Conservation (phyloP, 1,140 invertebrate species). For the Caenorhabditis inopinata region DNA sequence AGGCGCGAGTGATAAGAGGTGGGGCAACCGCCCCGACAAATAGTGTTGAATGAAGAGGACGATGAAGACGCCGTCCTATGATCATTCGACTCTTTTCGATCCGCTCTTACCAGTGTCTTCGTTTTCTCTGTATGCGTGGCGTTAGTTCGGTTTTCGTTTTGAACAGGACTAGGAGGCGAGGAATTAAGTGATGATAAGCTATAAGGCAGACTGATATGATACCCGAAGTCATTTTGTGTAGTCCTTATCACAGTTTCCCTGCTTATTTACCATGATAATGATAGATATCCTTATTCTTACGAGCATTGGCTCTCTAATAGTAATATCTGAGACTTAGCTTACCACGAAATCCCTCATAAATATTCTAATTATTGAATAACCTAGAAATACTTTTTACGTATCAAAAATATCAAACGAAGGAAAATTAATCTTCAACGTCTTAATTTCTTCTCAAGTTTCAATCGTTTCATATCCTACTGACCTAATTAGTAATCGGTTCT, state of each 20-base stretch:
- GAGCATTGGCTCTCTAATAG: no score
- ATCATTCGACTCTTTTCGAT: conserved; percentile 28
- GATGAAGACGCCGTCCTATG: conserved; percentile 22
- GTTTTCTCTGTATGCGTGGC: neutral
- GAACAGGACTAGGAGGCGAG: conserved; percentile 19
- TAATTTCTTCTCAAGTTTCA: neutral
- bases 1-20: conserved; percentile 7
- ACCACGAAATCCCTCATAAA: no score
- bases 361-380: no score
- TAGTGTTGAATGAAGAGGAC: neutral
- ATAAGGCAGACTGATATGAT: conserved; percentile 16
- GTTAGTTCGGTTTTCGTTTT: conserved; percentile 21
- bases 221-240: conserved; percentile 2
- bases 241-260: neutral
- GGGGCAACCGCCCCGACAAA: conserved; percentile 23
- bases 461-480: neutral
- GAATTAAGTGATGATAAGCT: conserved; percentile 31
- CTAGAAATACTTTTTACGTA: no score
- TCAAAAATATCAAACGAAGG: no score
- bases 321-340: no score
- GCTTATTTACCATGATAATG: no score
- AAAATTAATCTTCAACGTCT: no score
- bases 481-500: conserved; percentile 25
- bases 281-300: no score
- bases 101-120: neutral